These are phyloP conservation scores for Mystacornis crossleyi DNA, from an alignment of 2,113 vertebrate genomes.

Conservation along the genomic window DNA sequence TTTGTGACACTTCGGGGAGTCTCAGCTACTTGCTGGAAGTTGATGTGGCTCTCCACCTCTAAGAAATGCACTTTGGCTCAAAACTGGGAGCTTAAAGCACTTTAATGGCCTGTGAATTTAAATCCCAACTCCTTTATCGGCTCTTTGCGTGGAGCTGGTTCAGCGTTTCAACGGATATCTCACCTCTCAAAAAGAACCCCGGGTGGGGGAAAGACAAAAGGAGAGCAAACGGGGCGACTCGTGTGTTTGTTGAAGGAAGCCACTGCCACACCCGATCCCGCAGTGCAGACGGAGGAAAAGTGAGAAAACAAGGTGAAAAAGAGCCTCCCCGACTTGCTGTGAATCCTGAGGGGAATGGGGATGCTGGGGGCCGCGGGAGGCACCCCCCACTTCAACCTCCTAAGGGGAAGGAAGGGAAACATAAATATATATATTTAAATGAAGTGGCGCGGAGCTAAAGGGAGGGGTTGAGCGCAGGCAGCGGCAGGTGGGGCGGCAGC, in stretches of 20 bases:
- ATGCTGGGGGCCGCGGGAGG: background rate
- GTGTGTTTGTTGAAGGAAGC: background rate
- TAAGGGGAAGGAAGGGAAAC: background rate
- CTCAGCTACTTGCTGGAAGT: constrained; percentile 8
- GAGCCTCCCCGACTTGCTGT: background rate
- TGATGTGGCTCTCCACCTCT: background rate
- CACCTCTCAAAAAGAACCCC: background rate
- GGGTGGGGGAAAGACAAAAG: background rate
- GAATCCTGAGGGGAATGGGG: too few relatives aligned
- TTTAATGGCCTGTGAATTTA: background rate
- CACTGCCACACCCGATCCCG: background rate
- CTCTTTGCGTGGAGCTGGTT: background rate
- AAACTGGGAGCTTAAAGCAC: constrained; percentile 7
- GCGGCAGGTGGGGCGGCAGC: background rate
- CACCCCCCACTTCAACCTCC: fast-evolving
- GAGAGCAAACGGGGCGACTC: background rate
- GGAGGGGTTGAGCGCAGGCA: background rate
- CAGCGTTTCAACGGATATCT: background rate
- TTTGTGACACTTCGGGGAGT: constrained; percentile 33
- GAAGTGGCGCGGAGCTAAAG: fast-evolving
- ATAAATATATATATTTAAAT: background rate
- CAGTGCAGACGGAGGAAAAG: background rate
- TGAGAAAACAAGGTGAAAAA: background rate
- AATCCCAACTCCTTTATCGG: background rate
- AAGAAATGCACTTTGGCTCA: background rate